Evolutionary conservation across 2,888 invertebrate species (phyloP).

Genomic region (Clitarchus hookeri): DNA sequence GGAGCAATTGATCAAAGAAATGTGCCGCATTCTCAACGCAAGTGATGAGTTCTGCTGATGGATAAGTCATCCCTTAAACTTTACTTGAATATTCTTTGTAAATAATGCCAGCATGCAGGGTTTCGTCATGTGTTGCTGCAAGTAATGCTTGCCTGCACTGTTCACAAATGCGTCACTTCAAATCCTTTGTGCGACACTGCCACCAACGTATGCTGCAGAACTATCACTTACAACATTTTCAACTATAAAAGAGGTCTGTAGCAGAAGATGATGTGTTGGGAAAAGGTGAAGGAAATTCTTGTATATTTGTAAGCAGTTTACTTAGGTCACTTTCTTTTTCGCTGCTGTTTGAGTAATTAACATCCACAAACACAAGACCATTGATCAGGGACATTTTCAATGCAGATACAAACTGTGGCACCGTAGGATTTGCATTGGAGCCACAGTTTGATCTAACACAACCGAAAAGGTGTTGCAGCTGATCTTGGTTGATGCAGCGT

Average conservation of each 20-base stretch:
- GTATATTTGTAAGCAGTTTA: neutral
- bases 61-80: neutral
- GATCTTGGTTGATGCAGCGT: neutral
- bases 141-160: neutral
- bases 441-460: neutral
- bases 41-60: neutral
- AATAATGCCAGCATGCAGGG: neutral
- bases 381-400: neutral
- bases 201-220: neutral
- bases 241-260: neutral
- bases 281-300: neutral
- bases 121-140: neutral
- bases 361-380: neutral
- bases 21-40: neutral
- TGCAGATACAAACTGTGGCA: neutral
- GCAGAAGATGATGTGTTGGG: neutral
- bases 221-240: neutral
- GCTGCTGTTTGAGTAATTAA: neutral
- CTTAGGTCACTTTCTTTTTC: neutral
- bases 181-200: neutral
- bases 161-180: neutral
- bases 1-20: neutral
- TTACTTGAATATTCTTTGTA: neutral
- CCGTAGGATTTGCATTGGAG: neutral
- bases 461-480: neutral